Conservation (phyloP, 2,888 invertebrate genomes). For the Dexiosoma caninum region DNA sequence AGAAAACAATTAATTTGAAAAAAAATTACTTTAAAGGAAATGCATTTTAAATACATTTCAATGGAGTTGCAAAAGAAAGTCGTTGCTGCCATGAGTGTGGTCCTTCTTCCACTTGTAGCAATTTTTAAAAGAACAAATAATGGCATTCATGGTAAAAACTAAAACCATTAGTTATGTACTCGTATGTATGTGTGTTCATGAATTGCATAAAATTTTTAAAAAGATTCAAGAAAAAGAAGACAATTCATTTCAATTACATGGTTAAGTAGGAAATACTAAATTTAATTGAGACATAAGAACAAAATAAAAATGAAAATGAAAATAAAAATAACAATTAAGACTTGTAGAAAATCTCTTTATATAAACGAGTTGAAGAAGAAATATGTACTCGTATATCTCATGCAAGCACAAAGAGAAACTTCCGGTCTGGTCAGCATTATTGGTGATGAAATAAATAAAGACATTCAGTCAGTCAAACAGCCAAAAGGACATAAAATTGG, state of each 20-base stretch:
- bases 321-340: too few relatives aligned
- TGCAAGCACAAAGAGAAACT: constrained; percentile 40
- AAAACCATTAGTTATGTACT: constrained; percentile 32
- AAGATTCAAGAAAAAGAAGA: constrained; percentile 16
- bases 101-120: constrained; percentile 12
- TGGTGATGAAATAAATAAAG: constrained; percentile 5
- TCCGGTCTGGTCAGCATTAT: constrained; percentile 51
- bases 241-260: constrained; percentile 50
- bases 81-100: constrained; percentile 32
- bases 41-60: constrained; percentile 30
- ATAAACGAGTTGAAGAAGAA: constrained; percentile 45
- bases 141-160: not conserved
- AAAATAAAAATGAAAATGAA: too few relatives aligned
- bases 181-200: too few relatives aligned
- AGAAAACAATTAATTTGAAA: constrained; percentile 50
- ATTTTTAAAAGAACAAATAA: constrained; percentile 10
- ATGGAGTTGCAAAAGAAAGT: constrained; percentile 5
- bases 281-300: constrained; percentile 22
- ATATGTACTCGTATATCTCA: constrained; percentile 54
- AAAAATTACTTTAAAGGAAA: constrained; percentile 52
- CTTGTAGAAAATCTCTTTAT: not conserved
- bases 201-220: constrained; percentile 54
- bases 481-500: constrained; percentile 53
- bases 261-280: constrained; percentile 54
- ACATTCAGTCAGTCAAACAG: not conserved